Evolutionary conservation across 2,797 vertebrate species (phyloP).

Genomic region (Clarias laeviceps): DNA sequence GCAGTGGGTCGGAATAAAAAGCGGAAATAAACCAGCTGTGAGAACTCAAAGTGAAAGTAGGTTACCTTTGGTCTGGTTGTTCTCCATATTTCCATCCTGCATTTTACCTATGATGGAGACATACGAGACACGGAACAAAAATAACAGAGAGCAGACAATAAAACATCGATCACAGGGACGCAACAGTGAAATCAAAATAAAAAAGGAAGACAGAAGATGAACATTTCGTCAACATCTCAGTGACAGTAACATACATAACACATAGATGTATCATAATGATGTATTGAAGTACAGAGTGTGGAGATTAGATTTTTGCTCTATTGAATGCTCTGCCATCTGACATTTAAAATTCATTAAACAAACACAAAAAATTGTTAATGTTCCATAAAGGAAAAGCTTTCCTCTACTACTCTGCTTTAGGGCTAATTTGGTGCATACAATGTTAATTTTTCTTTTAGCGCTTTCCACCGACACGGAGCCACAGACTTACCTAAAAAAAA

Average conservation of each 20-base stretch:
- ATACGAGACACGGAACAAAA: slow-evolving; percentile 93
- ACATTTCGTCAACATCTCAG: slow-evolving; percentile 75
- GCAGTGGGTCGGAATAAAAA: slow-evolving; percentile 1
- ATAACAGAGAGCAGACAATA: slow-evolving; percentile 81
- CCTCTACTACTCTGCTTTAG: background rate
- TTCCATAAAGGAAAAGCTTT: background rate
- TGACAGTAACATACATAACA: slow-evolving; percentile 73
- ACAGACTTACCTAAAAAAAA: background rate
- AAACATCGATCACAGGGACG: slow-evolving; percentile 81
- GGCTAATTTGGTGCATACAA: background rate
- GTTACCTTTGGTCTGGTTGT: slow-evolving; percentile 99
- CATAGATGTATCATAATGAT: slow-evolving; percentile 57
- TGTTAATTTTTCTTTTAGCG: background rate
- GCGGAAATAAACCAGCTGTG: slow-evolving; percentile 43
- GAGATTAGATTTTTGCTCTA: background rate
- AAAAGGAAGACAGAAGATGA: slow-evolving; percentile 79
- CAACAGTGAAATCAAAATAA: slow-evolving; percentile 76
- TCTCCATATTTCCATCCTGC: slow-evolving; percentile 99
- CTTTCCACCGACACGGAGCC: slow-evolving; percentile 20
- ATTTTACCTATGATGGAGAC: slow-evolving; percentile 99
- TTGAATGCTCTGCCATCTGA: background rate
- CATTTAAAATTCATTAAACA: too few species aligned
- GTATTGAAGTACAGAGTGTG: slow-evolving; percentile 36
- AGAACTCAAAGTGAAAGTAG: slow-evolving; percentile 73
- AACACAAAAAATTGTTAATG: background rate